A percentile compares a stretch with the other conserved stretches of the same genome.
Conservation (phyloP, 2,113 vertebrate genomes). For the Platysternon megacephalum region DNA sequence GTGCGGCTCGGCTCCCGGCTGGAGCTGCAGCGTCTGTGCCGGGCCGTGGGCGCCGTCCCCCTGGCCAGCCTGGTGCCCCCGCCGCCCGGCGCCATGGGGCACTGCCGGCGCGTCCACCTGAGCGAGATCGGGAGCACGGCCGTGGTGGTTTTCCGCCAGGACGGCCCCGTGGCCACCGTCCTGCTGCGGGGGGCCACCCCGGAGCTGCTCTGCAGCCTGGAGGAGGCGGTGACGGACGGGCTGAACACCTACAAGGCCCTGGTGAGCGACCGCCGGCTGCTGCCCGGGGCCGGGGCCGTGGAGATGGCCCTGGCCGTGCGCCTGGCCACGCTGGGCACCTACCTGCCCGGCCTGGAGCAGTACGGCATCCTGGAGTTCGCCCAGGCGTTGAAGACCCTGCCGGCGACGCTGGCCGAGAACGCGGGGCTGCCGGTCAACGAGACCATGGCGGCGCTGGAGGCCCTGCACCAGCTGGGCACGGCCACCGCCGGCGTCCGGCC, state of each 20-base stretch:
- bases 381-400: conserved; percentile 26
- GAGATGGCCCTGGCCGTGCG: conserved; percentile 36
- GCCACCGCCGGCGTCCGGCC: neutral
- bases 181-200: conserved; percentile 12
- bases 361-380: conserved; percentile 35
- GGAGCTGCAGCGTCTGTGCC: neutral
- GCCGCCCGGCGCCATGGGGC: neutral
- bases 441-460: neutral
- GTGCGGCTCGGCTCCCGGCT: neutral
- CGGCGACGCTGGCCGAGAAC: neutral
- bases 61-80: neutral
- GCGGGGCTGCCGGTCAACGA: neutral
- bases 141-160: conserved; percentile 13
- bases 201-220: neutral
- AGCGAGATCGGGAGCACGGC: neutral
- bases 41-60: neutral
- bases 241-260: conserved; percentile 21
- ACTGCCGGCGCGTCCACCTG: neutral
- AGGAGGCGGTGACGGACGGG: conserved; percentile 15
- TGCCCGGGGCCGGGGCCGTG: conserved; percentile 25
- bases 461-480: neutral
- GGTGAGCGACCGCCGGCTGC: conserved; percentile 7
- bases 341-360: conserved; percentile 23
- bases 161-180: neutral
- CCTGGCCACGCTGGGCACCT: neutral